A percentile compares a stretch with the other conserved stretches of the same genome.
These are phyloP conservation scores for Saturnia japonica DNA, from an alignment of 2,888 invertebrate species.

Conservation along the genomic window DNA sequence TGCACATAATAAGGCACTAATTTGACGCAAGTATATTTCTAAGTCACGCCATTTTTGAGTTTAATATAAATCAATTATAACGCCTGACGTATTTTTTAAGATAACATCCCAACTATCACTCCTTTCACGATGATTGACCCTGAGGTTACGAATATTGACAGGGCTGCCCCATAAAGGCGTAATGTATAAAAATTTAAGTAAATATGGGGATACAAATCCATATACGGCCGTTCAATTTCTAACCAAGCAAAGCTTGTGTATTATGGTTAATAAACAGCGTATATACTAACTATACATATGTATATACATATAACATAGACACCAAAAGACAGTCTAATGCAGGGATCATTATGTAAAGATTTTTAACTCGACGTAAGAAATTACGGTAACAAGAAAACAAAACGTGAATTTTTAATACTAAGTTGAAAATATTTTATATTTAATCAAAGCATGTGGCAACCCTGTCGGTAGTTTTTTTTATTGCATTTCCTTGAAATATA, in stretches of 20 bases:
- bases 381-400: too few species aligned
- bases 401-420: too few species aligned
- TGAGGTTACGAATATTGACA: not conserved
- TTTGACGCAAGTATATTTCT: not conserved
- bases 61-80: not conserved
- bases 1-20: constrained; percentile 21
- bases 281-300: too few species aligned
- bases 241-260: too few species aligned
- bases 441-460: not conserved
- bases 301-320: too few species aligned
- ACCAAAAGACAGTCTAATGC: not conserved
- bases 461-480: not conserved
- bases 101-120: not conserved
- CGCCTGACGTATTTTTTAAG: too few species aligned
- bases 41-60: not conserved
- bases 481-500: constrained; percentile 20
- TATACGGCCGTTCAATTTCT: too few species aligned
- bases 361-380: too few species aligned
- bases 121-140: not conserved
- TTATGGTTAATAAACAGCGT: too few species aligned
- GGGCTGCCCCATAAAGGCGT: not conserved
- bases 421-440: too few species aligned
- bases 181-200: not conserved
- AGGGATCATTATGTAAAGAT: too few species aligned
- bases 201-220: too few species aligned